Percentiles rank a stretch among this genome's conserved stretches.
These are phyloP conservation scores for Cairina moschata DNA, from an alignment of 2,113 vertebrate species.

Conservation along the genomic window DNA sequence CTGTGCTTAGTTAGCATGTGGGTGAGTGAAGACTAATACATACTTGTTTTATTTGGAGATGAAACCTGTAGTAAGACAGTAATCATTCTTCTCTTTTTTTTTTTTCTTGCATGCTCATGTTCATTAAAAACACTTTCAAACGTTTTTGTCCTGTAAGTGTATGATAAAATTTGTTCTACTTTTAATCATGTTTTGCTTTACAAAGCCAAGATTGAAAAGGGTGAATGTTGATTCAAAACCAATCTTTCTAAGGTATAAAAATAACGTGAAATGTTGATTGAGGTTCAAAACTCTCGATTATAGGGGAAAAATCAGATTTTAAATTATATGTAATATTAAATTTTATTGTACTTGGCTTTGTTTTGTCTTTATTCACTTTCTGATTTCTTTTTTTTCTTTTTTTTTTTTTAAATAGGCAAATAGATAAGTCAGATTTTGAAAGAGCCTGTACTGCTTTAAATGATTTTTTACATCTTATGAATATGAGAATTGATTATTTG, in stretches of 20 bases:
- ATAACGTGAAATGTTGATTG: background rate
- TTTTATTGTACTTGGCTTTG: background rate
- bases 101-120: background rate
- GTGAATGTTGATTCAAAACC: background rate
- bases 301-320: background rate
- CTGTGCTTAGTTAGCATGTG: conserved; percentile 78
- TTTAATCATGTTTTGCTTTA: background rate
- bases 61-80: conserved; percentile 9
- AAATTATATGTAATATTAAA: background rate
- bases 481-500: background rate
- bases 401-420: background rate
- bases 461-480: background rate
- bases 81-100: background rate
- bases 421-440: background rate
- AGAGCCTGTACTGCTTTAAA: background rate
- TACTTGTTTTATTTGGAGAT: conserved; percentile 51
- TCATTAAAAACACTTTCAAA: background rate
- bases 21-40: conserved; percentile 80
- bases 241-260: background rate
- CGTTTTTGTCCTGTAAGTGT: background rate
- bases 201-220: background rate
- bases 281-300: background rate
- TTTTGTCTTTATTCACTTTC: background rate
- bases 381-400: background rate
- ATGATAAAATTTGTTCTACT: background rate